These are phyloP conservation scores for Ctenopoma multispine DNA, from an alignment of 2,797 vertebrate species.

Conservation along the genomic window DNA sequence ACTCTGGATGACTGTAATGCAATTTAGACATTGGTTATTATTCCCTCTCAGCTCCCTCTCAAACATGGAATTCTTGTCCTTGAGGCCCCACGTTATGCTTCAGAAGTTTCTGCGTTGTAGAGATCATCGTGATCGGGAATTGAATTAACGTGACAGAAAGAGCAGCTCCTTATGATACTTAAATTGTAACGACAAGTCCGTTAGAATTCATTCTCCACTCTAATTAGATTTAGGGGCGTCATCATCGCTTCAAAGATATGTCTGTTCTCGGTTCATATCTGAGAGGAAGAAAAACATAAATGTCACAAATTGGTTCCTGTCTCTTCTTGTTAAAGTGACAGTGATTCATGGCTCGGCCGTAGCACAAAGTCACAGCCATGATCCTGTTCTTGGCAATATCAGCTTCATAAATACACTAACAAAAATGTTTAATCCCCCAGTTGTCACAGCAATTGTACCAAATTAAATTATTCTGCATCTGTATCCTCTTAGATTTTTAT, in stretches of 20 bases:
- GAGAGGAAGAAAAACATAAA: slow-evolving; percentile 78
- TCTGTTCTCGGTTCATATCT: slow-evolving; percentile 83
- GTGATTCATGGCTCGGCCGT: slow-evolving; percentile 76
- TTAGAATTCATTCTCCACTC: slow-evolving; percentile 86
- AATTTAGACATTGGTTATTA: slow-evolving; percentile 85
- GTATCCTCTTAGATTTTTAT: slow-evolving; percentile 63
- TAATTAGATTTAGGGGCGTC: slow-evolving; percentile 82
- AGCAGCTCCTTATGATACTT: slow-evolving; percentile 77
- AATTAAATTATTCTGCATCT: slow-evolving; percentile 72
- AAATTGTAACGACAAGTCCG: slow-evolving; percentile 81
- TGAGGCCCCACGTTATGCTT: slow-evolving; percentile 76
- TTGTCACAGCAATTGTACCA: slow-evolving; percentile 58
- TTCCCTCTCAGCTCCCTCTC: slow-evolving; percentile 67
- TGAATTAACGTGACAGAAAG: slow-evolving; percentile 83
- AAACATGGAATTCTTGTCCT: slow-evolving; percentile 72
- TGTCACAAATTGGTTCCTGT: slow-evolving; percentile 82
- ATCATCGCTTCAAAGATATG: slow-evolving; percentile 78
- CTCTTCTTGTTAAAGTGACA: slow-evolving; percentile 81
- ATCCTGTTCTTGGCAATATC: slow-evolving; percentile 52
- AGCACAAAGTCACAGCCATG: slow-evolving; percentile 43
- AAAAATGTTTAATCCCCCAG: slow-evolving; percentile 54
- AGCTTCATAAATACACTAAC: slow-evolving; percentile 57
- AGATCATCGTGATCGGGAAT: slow-evolving; percentile 77
- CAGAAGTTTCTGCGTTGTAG: slow-evolving; percentile 75
- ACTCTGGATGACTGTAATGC: slow-evolving; percentile 78